Evolutionary conservation across 2,797 vertebrate genomes (phyloP), one percentile per base, ranked within the genome.

Genomic region (Arnoldichthys spilopterus): DNA sequence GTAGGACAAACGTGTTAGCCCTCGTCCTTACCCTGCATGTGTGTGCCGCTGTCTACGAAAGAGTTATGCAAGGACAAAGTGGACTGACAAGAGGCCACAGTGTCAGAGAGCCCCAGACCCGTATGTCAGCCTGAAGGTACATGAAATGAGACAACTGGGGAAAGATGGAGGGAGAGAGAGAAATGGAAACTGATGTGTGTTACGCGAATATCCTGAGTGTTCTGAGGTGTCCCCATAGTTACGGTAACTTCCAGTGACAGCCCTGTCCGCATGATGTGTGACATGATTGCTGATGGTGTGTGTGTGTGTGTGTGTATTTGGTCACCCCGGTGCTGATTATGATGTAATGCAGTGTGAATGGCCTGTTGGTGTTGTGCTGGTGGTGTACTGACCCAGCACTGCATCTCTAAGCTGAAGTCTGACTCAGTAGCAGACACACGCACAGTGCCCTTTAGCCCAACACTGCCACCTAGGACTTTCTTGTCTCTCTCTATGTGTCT

Each of bases 391-490:
- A 81, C 77, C 20, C 40, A 70, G 24, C 20, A 22, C 86, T 86
- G 84, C 80, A 83, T 87, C 82, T 85, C 78, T 77, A 87, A n/a
- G n/a, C n/a, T n/a, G n/a, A n/a, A n/a, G n/a, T n/a, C n/a, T n/a
- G 81, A 84, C 30, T 30, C 13, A 61, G 3, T 13, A 3, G 26
- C 56, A 59, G 24, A 58, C 56, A 56, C n/a, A 26, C 24, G 32
- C 26, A 32, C 86, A 85, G 84, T 81, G 78, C 78, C 84, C 59
- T 84, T 34, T 53, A 49, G 70, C 4, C 76, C 51, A 81, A 81
- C 82, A 77, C 28, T n/a, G 26, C 80, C 84, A 80, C 83, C 86
- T 82, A 45, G 72, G 68, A 86, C 82, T 83, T 88, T 79, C 69
- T 90, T 88, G 82, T 77, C 84, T 90, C 87, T 86, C 82, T 58